A percentile compares a stretch with the other conserved stretches of the same genome.
Conservation (phyloP, 2,888 invertebrate genomes). For the Diarsia mendica region DNA sequence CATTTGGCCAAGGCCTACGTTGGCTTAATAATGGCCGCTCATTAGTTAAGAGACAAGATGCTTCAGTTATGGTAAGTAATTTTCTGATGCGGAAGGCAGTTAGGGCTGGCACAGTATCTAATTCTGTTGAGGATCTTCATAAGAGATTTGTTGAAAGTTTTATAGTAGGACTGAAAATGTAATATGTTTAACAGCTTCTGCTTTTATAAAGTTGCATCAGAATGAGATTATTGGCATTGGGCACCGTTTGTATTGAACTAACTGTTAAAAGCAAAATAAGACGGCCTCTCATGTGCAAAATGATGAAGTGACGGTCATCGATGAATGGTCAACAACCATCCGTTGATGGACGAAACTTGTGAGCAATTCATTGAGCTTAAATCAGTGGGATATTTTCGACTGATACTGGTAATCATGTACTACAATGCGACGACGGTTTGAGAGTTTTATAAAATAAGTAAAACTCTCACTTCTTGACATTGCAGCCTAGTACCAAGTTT, state of each 20-base stretch:
- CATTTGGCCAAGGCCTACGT: slow-evolving; percentile 29
- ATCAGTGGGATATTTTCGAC: too few species aligned
- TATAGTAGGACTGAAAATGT: background rate
- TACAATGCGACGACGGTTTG: too few species aligned
- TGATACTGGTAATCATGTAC: too few species aligned
- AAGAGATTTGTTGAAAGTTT: background rate
- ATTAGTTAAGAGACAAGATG: slow-evolving; percentile 48
- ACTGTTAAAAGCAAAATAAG: background rate
- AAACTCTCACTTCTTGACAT: background rate
- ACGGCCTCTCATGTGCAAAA: background rate
- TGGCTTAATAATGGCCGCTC: slow-evolving; percentile 43
- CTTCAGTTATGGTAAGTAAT: slow-evolving; percentile 37
- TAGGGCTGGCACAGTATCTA: slow-evolving; percentile 12
- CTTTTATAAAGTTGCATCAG: background rate
- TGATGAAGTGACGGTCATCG: background rate
- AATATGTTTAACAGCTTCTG: background rate
- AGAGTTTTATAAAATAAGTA: too few species aligned
- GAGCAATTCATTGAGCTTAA: too few species aligned
- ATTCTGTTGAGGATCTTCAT: background rate
- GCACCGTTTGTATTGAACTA: background rate
- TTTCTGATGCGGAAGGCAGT: slow-evolving; percentile 34
- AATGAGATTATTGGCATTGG: background rate
- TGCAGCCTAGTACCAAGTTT: background rate
- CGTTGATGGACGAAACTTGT: too few species aligned
- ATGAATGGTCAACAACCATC: background rate